phyloP scores from a whole-genome alignment of 2,888 invertebrate genomes.

The Globia sparganii region DNA sequence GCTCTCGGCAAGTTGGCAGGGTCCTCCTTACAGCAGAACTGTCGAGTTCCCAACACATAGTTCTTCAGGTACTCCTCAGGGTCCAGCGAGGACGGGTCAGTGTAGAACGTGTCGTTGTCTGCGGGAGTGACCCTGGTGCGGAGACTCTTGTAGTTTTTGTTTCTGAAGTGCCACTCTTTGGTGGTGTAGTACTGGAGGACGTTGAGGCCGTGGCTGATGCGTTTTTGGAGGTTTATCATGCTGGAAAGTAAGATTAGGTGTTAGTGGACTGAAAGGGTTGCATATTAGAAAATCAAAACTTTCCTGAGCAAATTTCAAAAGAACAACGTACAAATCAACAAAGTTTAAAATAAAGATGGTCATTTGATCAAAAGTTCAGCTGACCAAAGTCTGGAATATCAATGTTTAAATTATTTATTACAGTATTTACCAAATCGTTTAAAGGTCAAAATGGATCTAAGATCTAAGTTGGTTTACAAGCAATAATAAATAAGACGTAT shows the following conservation, averaged over 20 bases:
- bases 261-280: too few species aligned
- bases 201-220: constrained; percentile 91
- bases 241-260: constrained; percentile 76
- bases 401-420: too few species aligned
- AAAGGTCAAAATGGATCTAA: too few species aligned
- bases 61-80: constrained; percentile 79
- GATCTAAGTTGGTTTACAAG: too few species aligned
- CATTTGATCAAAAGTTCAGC: too few species aligned
- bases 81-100: constrained; percentile 65
- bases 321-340: too few species aligned
- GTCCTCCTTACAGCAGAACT: constrained; percentile 95
- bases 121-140: constrained; percentile 28
- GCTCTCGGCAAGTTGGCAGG: constrained; percentile 94
- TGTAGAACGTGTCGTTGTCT: constrained; percentile 91
- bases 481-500: too few species aligned
- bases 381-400: too few species aligned
- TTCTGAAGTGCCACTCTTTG: constrained; percentile 94
- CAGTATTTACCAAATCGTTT: too few species aligned
- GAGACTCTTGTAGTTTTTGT: constrained; percentile 89
- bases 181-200: constrained; percentile 95
- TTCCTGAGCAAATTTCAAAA: too few species aligned
- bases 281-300: too few species aligned
- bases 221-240: constrained; percentile 92
- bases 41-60: constrained; percentile 95
- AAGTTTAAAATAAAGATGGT: too few species aligned